These are phyloP conservation scores for Ahaetulla prasina DNA, from an alignment of 2,113 vertebrate genomes.

Conservation along the genomic window DNA sequence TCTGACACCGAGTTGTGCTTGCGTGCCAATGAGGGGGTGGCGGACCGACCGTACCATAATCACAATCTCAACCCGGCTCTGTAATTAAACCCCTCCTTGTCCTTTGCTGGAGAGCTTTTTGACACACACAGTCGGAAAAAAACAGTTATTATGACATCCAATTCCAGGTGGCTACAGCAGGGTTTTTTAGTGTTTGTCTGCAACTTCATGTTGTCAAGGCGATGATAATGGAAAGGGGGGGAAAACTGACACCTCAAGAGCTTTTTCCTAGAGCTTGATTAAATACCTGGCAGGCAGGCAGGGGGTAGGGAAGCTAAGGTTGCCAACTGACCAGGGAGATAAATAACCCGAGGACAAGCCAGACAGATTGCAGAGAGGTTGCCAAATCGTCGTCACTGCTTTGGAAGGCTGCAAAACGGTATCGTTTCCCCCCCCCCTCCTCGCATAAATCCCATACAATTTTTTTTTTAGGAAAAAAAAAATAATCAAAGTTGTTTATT, in stretches of 20 bases:
- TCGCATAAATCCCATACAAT: neutral
- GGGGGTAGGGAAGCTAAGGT: neutral
- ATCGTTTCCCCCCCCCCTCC: neutral
- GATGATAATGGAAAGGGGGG: conserved; percentile 46
- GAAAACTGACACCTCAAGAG: neutral
- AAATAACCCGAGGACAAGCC: neutral
- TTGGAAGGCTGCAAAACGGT: neutral
- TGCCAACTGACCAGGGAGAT: neutral
- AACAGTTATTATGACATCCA: conserved; percentile 62
- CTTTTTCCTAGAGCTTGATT: conserved; percentile 12
- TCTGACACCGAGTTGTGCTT: conserved; percentile 50
- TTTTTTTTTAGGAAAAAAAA: neutral
- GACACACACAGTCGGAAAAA: conserved; percentile 52
- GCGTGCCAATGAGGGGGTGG: no score
- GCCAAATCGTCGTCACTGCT: neutral
- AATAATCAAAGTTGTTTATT: neutral
- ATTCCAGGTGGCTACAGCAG: conserved; percentile 56
- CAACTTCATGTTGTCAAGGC: conserved; percentile 46
- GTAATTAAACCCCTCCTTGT: conserved; percentile 66
- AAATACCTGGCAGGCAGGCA: conserved; percentile 11
- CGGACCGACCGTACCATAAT: no score
- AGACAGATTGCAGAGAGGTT: neutral
- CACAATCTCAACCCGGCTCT: conserved; percentile 58
- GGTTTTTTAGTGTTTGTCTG: conserved; percentile 29
- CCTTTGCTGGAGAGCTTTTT: conserved; percentile 56